These are phyloP conservation scores for Aphidius colemani DNA, from an alignment of 2,888 invertebrate species.

Conservation along the genomic window DNA sequence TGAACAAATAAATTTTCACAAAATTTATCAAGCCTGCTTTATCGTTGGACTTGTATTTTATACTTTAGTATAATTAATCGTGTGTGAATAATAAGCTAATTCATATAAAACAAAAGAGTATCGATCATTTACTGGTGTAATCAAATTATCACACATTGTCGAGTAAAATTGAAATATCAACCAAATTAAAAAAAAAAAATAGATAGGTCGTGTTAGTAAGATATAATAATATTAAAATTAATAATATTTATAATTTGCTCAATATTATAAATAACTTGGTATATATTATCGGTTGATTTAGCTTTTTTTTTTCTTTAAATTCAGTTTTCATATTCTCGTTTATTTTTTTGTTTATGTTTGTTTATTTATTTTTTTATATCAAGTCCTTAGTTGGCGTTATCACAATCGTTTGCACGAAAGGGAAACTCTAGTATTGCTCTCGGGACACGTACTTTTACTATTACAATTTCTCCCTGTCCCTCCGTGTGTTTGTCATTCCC, in stretches of 20 bases:
- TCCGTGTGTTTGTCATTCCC: neutral
- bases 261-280: neutral
- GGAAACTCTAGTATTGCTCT: constrained; percentile 29
- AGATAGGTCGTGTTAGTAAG: neutral
- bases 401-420: constrained; percentile 28
- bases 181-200: neutral
- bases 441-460: constrained; percentile 31
- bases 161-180: neutral
- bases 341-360: constrained; percentile 20
- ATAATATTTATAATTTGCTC: neutral
- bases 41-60: no score
- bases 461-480: constrained; percentile 22
- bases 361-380: neutral
- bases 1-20: no score
- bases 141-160: no score
- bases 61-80: constrained; percentile 20
- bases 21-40: no score
- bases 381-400: constrained; percentile 28
- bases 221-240: no score
- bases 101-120: constrained; percentile 18
- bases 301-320: neutral
- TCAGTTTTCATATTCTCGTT: constrained; percentile 29
- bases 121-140: no score
- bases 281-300: neutral
- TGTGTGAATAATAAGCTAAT: constrained; percentile 25